Percentiles rank a stretch among this genome's conserved stretches.
phyloP scores from a whole-genome alignment of 2,888 invertebrate species.

The Priocnemis perturbator region DNA sequence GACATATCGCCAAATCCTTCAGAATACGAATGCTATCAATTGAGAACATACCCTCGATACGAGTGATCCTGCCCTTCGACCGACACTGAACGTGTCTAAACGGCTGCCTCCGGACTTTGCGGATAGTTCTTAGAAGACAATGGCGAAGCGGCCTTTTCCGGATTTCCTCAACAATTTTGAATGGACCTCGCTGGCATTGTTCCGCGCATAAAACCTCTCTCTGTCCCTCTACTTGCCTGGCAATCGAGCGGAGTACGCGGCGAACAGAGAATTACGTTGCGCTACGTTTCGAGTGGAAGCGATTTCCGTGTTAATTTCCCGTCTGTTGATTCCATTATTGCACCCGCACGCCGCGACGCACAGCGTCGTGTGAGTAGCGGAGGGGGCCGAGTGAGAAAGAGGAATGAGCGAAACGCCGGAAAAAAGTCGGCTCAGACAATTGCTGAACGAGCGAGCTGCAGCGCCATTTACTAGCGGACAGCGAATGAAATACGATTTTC shows the following conservation, averaged over 20 bases:
- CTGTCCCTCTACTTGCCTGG: conserved; percentile 12
- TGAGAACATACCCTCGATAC: too few species aligned
- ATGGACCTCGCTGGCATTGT: background rate
- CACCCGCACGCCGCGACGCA: background rate
- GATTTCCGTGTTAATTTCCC: conserved; percentile 42
- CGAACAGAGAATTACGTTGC: conserved; percentile 1
- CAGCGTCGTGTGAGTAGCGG: background rate
- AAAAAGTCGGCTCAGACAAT: background rate
- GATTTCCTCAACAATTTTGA: conserved; percentile 1
- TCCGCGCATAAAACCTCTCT: conserved; percentile 18
- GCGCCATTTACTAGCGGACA: too few species aligned
- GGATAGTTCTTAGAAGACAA: too few species aligned
- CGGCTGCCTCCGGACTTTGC: too few species aligned
- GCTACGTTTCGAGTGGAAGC: conserved; percentile 18
- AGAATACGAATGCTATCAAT: too few species aligned
- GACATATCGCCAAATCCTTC: too few species aligned
- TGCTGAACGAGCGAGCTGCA: too few species aligned
- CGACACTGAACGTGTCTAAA: too few species aligned
- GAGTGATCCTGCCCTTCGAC: too few species aligned
- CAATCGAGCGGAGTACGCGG: conserved; percentile 6
- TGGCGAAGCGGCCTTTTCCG: background rate
- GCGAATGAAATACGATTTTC: too few species aligned
- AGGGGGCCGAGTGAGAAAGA: background rate
- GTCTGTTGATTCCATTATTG: conserved; percentile 29
- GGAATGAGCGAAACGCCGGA: background rate